Evolutionary conservation across 92 coral and sea anemone species (phyloP), one percentile per base, ranked within the genome.

Genomic region (Scolanthus callimorphus): DNA sequence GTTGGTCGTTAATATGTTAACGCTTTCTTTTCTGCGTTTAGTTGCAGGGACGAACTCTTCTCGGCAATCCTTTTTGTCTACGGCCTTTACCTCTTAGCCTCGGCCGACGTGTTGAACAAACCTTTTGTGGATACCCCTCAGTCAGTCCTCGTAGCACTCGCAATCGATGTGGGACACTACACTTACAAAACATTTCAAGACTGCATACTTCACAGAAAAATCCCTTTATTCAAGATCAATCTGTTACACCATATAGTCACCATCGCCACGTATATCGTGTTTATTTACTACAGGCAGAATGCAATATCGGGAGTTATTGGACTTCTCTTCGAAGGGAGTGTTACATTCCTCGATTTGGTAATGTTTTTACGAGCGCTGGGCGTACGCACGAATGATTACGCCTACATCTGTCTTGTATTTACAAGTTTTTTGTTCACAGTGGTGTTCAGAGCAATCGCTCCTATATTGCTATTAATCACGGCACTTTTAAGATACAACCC

Each of bases 291-390:
- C 63, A 60, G 65, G 66, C 91, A 89, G 48, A 89, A 85, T 51
- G 67, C 84, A 6, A 76, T 89, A 38, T 80, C 86, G 37, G 97
- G 88, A 3, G 69, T 85, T n/a, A 68, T 79, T 1, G 85, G 89
- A 19, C 79, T 89, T 27, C 63, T 89, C 13, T 89, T 89, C 49
- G 97, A 89, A 41, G 97, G 97, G 0, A 80, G 88, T 29, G 82
- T 74, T 2, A 41, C 77, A 1, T 24, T 69, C 25, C 71, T 77
- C 55, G 92, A 89, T 28, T 30, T 77, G 3, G 17, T 55, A 37
- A 45, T 67, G 3, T 70, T 86, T 27, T 44, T 86, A 12, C 82
- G 80, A 27, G 55, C 76, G 48, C 51, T 86, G 3, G 81, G 84
- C 2, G 69, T 69, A 11, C 69, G 65, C 58, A 83, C 59, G 55